These are phyloP conservation scores for Dissostichus mawsoni DNA, from an alignment of 2,113 vertebrate species.

Conservation along the genomic window DNA sequence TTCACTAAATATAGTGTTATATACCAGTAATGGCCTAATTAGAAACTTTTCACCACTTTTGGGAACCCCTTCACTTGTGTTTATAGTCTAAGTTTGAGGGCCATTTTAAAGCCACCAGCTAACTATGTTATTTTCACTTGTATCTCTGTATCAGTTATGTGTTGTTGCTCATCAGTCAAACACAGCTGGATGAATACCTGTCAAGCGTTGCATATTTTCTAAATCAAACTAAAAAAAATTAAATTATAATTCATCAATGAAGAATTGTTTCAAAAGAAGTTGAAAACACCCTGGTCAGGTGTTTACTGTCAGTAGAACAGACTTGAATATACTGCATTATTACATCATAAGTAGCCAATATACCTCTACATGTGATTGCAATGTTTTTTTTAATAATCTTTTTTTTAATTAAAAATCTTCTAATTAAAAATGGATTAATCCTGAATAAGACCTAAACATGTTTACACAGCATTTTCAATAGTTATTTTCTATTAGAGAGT, in stretches of 20 bases:
- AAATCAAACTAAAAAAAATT: neutral
- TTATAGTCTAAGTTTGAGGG: neutral
- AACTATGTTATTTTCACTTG: neutral
- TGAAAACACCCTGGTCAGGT: conserved; percentile 14
- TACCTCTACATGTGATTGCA: neutral
- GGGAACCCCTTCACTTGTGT: neutral
- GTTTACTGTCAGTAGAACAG: neutral
- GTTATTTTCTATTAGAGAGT: neutral
- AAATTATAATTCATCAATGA: neutral
- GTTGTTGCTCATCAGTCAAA: neutral
- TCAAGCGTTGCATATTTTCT: neutral
- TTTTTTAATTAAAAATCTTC: neutral
- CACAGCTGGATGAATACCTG: neutral
- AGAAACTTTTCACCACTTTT: neutral
- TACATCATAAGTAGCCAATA: neutral
- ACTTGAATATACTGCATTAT: neutral
- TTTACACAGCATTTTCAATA: neutral
- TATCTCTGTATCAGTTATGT: neutral
- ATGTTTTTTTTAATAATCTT: neutral
- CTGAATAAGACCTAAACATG: conserved; percentile 7
- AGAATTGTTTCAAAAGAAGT: conserved; percentile 7
- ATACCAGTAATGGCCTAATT: neutral
- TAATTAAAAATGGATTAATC: neutral
- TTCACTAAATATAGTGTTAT: neutral
- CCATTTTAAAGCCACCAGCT: neutral